These are phyloP conservation scores for Ctenicera cuprea DNA, from an alignment of 2,888 invertebrate species.

Conservation along the genomic window DNA sequence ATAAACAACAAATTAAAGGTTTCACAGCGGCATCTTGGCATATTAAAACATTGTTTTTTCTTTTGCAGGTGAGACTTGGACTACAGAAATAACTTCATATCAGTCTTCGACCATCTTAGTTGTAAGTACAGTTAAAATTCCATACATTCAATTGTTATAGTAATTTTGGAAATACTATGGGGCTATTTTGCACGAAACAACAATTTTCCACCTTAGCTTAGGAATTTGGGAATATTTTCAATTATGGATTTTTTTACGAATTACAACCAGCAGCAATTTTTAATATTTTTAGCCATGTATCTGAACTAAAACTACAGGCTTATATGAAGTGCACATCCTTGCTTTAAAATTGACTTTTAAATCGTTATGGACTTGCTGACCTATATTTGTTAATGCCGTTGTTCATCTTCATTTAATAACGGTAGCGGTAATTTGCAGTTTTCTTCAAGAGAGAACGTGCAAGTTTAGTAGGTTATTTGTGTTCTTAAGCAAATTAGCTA, in stretches of 20 bases:
- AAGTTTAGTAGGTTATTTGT: constrained; percentile 40
- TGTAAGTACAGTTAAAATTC: neutral
- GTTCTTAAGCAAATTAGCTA: constrained; percentile 16
- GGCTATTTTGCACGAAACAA: too few species aligned
- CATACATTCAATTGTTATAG: too few species aligned
- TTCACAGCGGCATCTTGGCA: constrained; percentile 7
- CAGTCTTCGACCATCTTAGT: neutral
- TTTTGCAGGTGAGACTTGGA: neutral
- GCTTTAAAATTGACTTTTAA: too few species aligned
- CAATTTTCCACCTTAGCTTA: too few species aligned
- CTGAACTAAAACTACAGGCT: neutral
- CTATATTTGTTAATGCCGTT: too few species aligned
- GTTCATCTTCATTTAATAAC: constrained; percentile 15
- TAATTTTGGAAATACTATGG: too few species aligned
- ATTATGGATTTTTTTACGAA: too few species aligned
- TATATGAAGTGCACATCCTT: neutral
- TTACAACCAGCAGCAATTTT: too few species aligned
- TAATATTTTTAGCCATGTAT: too few species aligned
- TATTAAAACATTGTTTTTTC: constrained; percentile 1
- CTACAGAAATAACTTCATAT: neutral
- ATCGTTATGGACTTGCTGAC: too few species aligned
- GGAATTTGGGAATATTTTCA: too few species aligned
- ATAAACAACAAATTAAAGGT: neutral
- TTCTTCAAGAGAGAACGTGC: constrained; percentile 3
- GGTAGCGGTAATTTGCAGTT: constrained; percentile 27